Base-by-base conservation (phyloP, 2,797 vertebrate genomes). In the Gymnothorax reevesii region DNA sequence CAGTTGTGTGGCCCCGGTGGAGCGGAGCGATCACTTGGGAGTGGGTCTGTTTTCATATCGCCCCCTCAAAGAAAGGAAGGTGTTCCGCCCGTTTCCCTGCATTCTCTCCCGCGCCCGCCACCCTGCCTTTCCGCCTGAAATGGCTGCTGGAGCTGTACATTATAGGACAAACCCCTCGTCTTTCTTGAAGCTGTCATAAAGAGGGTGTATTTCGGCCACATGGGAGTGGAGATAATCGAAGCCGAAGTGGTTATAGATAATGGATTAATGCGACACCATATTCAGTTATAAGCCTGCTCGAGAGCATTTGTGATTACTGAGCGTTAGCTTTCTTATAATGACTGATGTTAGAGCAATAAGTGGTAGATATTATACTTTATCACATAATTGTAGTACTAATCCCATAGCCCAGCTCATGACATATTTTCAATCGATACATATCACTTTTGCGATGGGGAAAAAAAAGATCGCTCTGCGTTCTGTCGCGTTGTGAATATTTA, bases 31-130 rank as follows among this genome's bases (percentile, higher is more conserved):
- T 75, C 83, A 17, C 17, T 82, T 52, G 42, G 83, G 55, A 55
- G 33, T 5, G 59, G 17, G 83, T 27, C 22, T 87, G 83, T 86
- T 83, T 54, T 64, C 82, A 86, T 55, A 88, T 87, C 69, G 13
- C 33, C 60, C 77, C 62, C 60, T 20, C 60, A 84, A 55, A 77
- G n/a, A 85, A 62, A 88, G 57, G 90, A 87, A 84, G 89, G 82
- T 85, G 90, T 88, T 88, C 92, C 94, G 93, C 94, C 93, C 93
- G 92, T 92, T 95, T 95, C 94, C 94, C 90, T 85, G 91, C 60
- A 94, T 95, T 95, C 94, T 95, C 91, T 90, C 88, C 90, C 88
- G 86, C 86, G 71, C 64, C 49, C 7, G 49, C 57, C 62, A 85
- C 73, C 57, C 15, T 87, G 84, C 80, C 84, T 88, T 82, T n/a